Evolutionary conservation across 2,797 vertebrate genomes (phyloP), one percentile per base, ranked within the genome.

Genomic region (Prionace glauca): DNA sequence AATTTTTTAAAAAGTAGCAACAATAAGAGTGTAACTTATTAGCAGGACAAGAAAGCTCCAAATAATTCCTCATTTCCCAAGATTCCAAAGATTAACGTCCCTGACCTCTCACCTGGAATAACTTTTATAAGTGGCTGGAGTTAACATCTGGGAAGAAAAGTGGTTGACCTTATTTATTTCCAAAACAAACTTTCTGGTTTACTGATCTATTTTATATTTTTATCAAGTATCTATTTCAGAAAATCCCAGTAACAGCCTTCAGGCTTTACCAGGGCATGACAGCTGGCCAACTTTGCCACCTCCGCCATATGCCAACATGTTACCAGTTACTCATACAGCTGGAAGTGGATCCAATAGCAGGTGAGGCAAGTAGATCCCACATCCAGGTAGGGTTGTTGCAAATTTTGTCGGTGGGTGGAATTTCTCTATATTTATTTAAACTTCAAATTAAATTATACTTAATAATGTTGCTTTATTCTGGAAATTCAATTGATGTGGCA

Each of bases 261-360:
- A 98, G 97, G 97, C 98, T 95, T 98, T 98, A 96, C 96, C 98
- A 16, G 97, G 97, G 96, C 97, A 98, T 0, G 98, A 99, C 20
- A 97, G 97, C 88, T 99, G 99, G 98, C 97, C 98, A 94, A 97
- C 98, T 71, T 96, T 98, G 72, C 97, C 98, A n/a, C 97, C 98
- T 1, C 79, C 97, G 79, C 97, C 98, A 32, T 98, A 98, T 0
- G 91, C 97, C 95, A 97, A 98, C 95, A 97, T 98, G 97, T 96
- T 98, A 96, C 97, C 98, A 16, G 97, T 97, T 72, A 97, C 97
- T 24, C 97, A 97, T 87, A 96, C 97, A 1, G 97, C 96, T 0
- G 97, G 97, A 96, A 96, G 97, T 16, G 96, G 96, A 94, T 98
- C 97, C 29, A 97, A 97, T 16, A 98, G 41, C 71, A 74, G 93